Conservation (phyloP, 2,888 invertebrate genomes). For the Ormyrus nitidulus region DNA sequence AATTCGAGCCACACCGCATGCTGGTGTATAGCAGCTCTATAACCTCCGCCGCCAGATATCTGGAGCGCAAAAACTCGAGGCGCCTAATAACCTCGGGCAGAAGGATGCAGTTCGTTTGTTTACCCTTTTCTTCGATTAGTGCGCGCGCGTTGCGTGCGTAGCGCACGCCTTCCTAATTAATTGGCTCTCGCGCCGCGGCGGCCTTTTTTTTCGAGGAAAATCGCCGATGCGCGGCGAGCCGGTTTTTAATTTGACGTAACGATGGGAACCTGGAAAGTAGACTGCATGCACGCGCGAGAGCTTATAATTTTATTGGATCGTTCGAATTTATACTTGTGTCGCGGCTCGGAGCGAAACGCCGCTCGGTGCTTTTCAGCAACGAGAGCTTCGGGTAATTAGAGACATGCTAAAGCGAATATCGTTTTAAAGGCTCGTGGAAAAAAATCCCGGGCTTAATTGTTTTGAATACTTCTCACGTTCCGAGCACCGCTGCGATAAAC, state of each 20-base stretch:
- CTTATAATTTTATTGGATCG: slow-evolving; percentile 6
- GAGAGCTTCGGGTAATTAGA: slow-evolving; percentile 26
- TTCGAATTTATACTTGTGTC: slow-evolving; percentile 16
- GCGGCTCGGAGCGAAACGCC: not conserved
- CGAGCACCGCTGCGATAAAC: slow-evolving; percentile 18
- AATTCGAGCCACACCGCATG: no score
- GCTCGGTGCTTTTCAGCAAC: not conserved
- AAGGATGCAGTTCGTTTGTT: not conserved
- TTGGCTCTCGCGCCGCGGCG: not conserved
- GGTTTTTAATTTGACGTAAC: slow-evolving; percentile 35
- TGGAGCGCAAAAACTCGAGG: slow-evolving; percentile 28
- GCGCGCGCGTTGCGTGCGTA: not conserved
- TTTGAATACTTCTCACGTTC: slow-evolving; percentile 43
- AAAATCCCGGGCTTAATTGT: slow-evolving; percentile 19
- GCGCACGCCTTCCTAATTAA: not conserved
- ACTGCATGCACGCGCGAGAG: not conserved
- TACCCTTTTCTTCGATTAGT: not conserved
- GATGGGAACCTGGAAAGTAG: slow-evolving; percentile 9
- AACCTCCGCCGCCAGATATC: not conserved
- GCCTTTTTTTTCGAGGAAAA: not conserved
- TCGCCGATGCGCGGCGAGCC: not conserved
- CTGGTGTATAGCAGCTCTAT: no score
- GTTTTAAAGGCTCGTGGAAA: not conserved
- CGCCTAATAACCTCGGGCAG: not conserved
- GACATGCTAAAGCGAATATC: slow-evolving; percentile 18